These are phyloP conservation scores for Lethenteron reissneri DNA, from an alignment of 2,113 vertebrate genomes.

Conservation along the genomic window DNA sequence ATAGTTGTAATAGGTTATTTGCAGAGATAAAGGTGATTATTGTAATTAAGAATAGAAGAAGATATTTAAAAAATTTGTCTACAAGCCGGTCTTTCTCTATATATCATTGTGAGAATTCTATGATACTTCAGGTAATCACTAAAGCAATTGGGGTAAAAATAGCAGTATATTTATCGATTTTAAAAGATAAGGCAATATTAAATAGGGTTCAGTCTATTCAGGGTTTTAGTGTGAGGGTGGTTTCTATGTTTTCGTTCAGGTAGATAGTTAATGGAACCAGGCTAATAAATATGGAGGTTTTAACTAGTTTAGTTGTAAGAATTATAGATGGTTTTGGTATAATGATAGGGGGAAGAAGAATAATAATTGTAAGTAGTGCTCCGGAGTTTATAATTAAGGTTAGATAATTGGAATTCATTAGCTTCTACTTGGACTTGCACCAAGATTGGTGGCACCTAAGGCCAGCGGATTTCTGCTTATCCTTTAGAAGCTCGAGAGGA, in stretches of 20 bases:
- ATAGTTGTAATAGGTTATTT: constrained; percentile 14
- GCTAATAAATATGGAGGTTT: constrained; percentile 5
- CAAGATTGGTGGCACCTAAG: too few relatives aligned
- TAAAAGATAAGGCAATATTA: constrained; percentile 11
- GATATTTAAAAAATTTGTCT: constrained; percentile 12
- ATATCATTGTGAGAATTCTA: constrained; percentile 13
- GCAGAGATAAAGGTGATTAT: constrained; percentile 12
- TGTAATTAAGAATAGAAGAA: constrained; percentile 10
- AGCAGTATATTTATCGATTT: constrained; percentile 12
- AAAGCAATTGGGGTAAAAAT: constrained; percentile 12
- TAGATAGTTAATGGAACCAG: constrained; percentile 5
- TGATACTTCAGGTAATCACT: constrained; percentile 12
- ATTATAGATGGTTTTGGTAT: too few relatives aligned
- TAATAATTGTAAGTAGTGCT: too few relatives aligned
- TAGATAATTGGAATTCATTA: too few relatives aligned
- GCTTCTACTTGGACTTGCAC: too few relatives aligned
- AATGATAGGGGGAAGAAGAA: too few relatives aligned
- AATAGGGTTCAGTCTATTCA: constrained; percentile 9
- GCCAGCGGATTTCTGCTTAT: too few relatives aligned
- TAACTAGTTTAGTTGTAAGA: not conserved
- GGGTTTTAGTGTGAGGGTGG: not conserved
- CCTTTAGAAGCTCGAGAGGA: too few relatives aligned
- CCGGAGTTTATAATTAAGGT: too few relatives aligned
- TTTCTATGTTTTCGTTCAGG: constrained; percentile 8
- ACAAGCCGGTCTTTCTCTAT: constrained; percentile 10